These are phyloP conservation scores for Phocides pigmalion DNA, from an alignment of 1,140 invertebrate species.

Conservation along the genomic window DNA sequence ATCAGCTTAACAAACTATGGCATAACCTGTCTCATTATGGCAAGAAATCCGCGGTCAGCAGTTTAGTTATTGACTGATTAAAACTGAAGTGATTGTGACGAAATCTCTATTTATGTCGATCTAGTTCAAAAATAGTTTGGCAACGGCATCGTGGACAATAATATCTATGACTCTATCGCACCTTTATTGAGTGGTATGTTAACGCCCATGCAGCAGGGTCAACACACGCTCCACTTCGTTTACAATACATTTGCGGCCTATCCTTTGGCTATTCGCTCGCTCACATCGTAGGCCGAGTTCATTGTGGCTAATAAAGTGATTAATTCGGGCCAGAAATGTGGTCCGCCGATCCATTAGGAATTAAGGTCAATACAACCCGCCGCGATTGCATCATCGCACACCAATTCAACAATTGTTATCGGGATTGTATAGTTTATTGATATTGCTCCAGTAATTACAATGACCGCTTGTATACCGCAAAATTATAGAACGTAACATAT, in stretches of 20 bases:
- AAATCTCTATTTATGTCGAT: too few relatives aligned
- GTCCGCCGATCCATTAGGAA: constrained; percentile 65
- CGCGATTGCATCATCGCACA: constrained; percentile 44
- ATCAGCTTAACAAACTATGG: too few relatives aligned
- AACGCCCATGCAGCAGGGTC: constrained; percentile 39
- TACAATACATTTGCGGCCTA: constrained; percentile 47
- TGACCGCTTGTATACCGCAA: neutral
- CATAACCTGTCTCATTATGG: too few relatives aligned
- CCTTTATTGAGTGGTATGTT: constrained; percentile 20
- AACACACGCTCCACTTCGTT: constrained; percentile 53
- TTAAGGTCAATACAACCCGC: constrained; percentile 62
- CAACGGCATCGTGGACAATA: too few relatives aligned
- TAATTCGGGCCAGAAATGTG: constrained; percentile 70
- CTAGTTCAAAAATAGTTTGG: too few relatives aligned
- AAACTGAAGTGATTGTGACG: too few relatives aligned
- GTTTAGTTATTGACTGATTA: too few relatives aligned
- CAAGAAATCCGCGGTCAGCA: too few relatives aligned
- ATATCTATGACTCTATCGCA: neutral
- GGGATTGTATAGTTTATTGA: constrained; percentile 49
- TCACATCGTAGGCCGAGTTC: constrained; percentile 43
- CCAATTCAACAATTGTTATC: constrained; percentile 42
- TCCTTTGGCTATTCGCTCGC: constrained; percentile 50
- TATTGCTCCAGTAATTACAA: constrained; percentile 32
- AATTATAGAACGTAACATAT: too few relatives aligned
- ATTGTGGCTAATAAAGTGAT: constrained; percentile 71